Percentiles rank a stretch among this genome's conserved stretches.
phyloP scores from a whole-genome alignment of 2,113 vertebrate genomes.

The Salvator merianae region DNA sequence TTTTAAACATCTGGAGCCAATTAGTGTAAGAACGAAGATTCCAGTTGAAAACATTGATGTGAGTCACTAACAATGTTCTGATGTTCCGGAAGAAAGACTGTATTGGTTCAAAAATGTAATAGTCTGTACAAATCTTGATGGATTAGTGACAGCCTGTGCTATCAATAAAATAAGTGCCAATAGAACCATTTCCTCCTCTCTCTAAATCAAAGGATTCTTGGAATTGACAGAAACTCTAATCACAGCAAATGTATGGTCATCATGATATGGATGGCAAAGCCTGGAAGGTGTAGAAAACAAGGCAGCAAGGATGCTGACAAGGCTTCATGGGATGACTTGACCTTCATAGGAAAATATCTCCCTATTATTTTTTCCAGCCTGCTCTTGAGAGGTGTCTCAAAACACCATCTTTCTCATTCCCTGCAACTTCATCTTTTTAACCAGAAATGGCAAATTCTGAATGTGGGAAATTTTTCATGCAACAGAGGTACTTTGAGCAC shows the following conservation, averaged over 20 bases:
- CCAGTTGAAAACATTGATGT: constrained; percentile 7
- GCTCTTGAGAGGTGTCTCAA: too few species aligned
- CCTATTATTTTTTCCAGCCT: too few species aligned
- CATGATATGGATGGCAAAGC: not conserved
- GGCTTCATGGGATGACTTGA: constrained; percentile 17
- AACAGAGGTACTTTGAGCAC: too few species aligned
- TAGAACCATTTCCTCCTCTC: not conserved
- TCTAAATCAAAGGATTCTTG: not conserved
- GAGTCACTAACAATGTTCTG: not conserved
- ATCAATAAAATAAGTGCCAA: not conserved
- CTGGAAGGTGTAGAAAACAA: not conserved
- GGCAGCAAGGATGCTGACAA: not conserved
- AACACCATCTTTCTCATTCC: too few species aligned
- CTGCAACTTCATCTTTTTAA: too few species aligned
- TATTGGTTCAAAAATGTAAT: not conserved
- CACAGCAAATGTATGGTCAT: constrained; percentile 5
- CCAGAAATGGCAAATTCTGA: too few species aligned
- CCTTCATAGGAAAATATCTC: not conserved
- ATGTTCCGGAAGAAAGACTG: not conserved
- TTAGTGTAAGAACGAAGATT: not conserved
- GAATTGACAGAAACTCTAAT: not conserved
- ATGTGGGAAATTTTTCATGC: too few species aligned
- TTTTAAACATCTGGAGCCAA: constrained; percentile 3
- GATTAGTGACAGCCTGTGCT: not conserved
- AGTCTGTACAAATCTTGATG: not conserved